Evolutionary conservation across 2,888 invertebrate species (phyloP).

Genomic region (Spilarctia lutea): DNA sequence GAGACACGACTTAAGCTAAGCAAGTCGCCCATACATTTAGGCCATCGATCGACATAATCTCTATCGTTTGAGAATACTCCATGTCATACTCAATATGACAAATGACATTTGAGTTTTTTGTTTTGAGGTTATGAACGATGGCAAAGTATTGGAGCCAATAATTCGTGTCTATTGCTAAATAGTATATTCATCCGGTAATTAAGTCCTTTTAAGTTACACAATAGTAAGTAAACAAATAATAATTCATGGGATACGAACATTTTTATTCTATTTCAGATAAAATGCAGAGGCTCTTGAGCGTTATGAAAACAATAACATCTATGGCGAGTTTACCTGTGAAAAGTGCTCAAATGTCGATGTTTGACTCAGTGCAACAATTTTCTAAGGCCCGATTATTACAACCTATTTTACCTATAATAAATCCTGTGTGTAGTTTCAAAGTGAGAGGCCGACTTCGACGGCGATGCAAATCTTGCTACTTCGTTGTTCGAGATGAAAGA

Average conservation of each 20-base stretch:
- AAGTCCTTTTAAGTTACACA: not conserved
- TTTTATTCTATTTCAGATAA: slow-evolving; percentile 47
- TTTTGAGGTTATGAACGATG: not conserved
- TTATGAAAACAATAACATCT: slow-evolving; percentile 57
- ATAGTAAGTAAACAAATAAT: not conserved
- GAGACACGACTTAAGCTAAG: too few relatives aligned
- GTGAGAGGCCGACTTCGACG: slow-evolving; percentile 88
- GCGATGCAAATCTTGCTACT: slow-evolving; percentile 93
- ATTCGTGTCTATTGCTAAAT: not conserved
- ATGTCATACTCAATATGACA: not conserved
- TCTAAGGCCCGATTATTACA: slow-evolving; percentile 59
- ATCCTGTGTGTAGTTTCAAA: slow-evolving; percentile 85
- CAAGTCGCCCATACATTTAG: too few relatives aligned
- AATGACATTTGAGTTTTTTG: not conserved
- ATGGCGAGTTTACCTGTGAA: slow-evolving; percentile 45
- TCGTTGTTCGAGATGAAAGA: slow-evolving; percentile 89
- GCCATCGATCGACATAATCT: too few relatives aligned
- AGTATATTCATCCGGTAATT: not conserved
- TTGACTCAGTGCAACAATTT: slow-evolving; percentile 60
- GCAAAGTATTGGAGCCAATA: not conserved
- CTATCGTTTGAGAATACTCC: not conserved
- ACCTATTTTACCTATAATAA: slow-evolving; percentile 63
- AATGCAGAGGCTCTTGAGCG: slow-evolving; percentile 68
- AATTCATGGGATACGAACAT: not conserved
- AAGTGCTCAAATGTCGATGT: slow-evolving; percentile 50